Conservation (phyloP, 2,797 vertebrate genomes). For the Anguilla pacifica region DNA sequence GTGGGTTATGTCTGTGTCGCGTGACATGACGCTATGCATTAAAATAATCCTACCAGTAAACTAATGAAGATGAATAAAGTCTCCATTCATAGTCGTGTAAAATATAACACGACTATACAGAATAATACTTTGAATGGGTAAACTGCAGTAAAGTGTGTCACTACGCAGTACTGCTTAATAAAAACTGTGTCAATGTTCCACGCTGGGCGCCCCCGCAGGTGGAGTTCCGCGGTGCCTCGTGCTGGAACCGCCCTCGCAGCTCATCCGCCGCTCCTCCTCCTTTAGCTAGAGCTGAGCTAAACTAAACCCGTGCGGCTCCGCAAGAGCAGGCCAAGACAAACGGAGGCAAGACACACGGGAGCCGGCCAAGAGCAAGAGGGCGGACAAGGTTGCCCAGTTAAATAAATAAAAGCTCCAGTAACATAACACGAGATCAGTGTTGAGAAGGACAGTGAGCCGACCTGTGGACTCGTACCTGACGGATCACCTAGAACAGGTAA, state of each 20-base stretch:
- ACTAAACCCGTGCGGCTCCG: slow-evolving; percentile 41
- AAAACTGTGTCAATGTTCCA: slow-evolving; percentile 9
- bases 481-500: slow-evolving; percentile 42
- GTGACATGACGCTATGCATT: slow-evolving; percentile 46
- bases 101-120: slow-evolving; percentile 34
- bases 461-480: slow-evolving; percentile 40
- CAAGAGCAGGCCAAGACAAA: slow-evolving; percentile 25
- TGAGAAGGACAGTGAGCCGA: slow-evolving; percentile 9
- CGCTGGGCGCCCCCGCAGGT: slow-evolving; percentile 62
- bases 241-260: slow-evolving; percentile 59
- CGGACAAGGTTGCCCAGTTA: slow-evolving; percentile 53
- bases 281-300: slow-evolving; percentile 47
- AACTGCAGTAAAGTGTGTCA: not conserved
- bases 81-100: slow-evolving; percentile 3
- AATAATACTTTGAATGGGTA: slow-evolving; percentile 1
- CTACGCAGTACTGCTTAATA: slow-evolving; percentile 16
- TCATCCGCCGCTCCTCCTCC: slow-evolving; percentile 47
- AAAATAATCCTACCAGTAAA: slow-evolving; percentile 32
- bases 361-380: slow-evolving; percentile 21
- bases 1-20: slow-evolving; percentile 52
- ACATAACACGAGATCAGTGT: slow-evolving; percentile 45
- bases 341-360: slow-evolving; percentile 21
- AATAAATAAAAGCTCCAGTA: slow-evolving; percentile 51
- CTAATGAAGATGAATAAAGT: slow-evolving; percentile 40
- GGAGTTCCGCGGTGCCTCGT: slow-evolving; percentile 53